Evolutionary conservation across 2,797 vertebrate genomes (phyloP).

Genomic region (Cynopterus sphinx): DNA sequence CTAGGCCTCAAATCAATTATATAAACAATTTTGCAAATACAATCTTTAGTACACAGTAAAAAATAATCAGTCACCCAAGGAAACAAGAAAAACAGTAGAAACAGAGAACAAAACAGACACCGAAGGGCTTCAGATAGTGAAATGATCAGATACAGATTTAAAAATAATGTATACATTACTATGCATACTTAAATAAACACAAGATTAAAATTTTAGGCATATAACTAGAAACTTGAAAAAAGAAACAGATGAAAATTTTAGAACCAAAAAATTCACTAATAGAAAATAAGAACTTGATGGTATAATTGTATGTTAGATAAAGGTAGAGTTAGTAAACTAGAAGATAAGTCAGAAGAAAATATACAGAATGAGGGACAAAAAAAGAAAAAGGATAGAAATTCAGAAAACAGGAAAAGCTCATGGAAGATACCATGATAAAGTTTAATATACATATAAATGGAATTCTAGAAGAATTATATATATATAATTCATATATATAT

Average conservation of each 20-base stretch:
- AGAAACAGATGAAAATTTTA: neutral
- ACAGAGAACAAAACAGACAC: neutral
- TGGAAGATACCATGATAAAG: neutral
- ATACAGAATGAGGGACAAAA: neutral
- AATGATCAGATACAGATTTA: neutral
- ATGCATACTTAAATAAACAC: neutral
- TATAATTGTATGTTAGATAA: neutral
- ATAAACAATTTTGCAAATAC: neutral
- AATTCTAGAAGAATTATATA: neutral
- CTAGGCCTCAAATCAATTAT: neutral
- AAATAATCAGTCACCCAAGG: neutral
- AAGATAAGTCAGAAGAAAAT: neutral
- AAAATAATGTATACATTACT: neutral
- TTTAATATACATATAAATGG: neutral
- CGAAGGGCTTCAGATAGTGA: neutral
- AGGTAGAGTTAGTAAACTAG: neutral
- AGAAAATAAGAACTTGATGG: neutral
- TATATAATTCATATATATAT: too few species aligned
- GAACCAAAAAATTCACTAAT: neutral
- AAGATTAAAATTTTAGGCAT: neutral
- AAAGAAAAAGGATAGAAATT: slow-evolving; percentile 28
- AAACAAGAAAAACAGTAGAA: slow-evolving; percentile 21
- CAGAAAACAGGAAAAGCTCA: neutral
- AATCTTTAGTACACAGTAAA: neutral
- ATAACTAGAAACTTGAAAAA: slow-evolving; percentile 7